Conservation (phyloP, 2,888 invertebrate genomes). For the Clitarchus hookeri region DNA sequence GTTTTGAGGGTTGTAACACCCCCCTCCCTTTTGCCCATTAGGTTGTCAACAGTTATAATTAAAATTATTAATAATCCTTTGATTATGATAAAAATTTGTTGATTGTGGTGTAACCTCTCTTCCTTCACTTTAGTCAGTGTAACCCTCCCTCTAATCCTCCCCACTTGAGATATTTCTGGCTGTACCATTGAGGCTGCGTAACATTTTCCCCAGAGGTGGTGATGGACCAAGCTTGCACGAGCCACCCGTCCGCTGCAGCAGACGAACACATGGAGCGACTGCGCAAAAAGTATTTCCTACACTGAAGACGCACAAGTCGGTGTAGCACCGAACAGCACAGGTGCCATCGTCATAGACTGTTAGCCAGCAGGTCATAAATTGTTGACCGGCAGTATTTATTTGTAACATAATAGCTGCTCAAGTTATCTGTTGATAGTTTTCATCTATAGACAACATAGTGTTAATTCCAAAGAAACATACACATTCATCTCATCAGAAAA, state of each 20-base stretch:
- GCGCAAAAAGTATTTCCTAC: conserved; percentile 43
- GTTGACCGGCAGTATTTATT: background rate
- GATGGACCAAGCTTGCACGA: conserved; percentile 30
- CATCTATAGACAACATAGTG: background rate
- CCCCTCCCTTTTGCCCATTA: too few species aligned
- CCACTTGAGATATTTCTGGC: too few species aligned
- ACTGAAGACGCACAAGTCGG: conserved; percentile 28
- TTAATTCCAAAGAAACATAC: background rate
- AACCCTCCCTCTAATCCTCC: too few species aligned
- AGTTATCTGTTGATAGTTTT: conserved; percentile 16
- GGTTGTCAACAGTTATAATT: too few species aligned
- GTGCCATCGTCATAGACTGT: background rate
- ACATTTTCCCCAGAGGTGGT: conserved; percentile 28
- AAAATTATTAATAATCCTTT: too few species aligned
- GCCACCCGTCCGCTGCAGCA: conserved; percentile 24
- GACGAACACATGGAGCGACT: conserved; percentile 42
- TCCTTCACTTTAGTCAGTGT: too few species aligned
- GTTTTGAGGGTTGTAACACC: too few species aligned
- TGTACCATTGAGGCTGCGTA: too few species aligned
- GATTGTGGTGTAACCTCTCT: too few species aligned
- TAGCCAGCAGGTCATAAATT: background rate
- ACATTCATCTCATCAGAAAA: background rate
- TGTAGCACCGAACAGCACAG: background rate
- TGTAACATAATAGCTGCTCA: background rate
- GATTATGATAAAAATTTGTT: too few species aligned